A percentile compares a stretch with the other conserved stretches of the same genome.
These are phyloP conservation scores for Cariama cristata DNA, from an alignment of 2,113 vertebrate genomes.

Conservation along the genomic window DNA sequence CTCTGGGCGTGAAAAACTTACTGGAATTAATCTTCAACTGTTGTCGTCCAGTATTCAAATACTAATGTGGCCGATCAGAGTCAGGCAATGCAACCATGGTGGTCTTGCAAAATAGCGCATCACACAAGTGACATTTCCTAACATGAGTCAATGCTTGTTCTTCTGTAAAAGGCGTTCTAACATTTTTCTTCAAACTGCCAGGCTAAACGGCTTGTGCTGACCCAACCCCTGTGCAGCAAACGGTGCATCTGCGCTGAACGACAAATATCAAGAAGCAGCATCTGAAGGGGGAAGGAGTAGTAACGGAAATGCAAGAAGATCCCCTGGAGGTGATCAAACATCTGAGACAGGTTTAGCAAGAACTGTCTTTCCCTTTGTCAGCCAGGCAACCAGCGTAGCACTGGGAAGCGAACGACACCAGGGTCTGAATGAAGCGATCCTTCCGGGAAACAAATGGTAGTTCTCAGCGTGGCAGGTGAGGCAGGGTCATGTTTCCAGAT, in stretches of 20 bases:
- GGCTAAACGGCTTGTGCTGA: neutral
- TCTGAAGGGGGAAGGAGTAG: neutral
- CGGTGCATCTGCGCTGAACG: accelerated
- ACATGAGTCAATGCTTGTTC: neutral
- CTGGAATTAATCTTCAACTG: slow-evolving; percentile 40
- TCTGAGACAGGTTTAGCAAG: neutral
- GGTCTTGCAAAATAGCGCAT: neutral
- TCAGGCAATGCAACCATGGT: neutral
- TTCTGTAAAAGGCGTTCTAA: neutral
- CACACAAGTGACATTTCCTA: neutral
- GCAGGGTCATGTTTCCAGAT: neutral
- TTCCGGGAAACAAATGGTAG: neutral
- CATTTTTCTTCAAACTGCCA: neutral
- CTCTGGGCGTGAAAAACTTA: neutral
- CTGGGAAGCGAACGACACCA: neutral
- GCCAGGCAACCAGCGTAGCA: neutral
- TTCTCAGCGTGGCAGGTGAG: neutral
- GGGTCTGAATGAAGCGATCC: neutral
- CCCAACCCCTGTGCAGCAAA: neutral
- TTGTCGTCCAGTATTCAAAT: slow-evolving; percentile 32
- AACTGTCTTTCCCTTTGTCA: neutral
- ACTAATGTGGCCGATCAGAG: slow-evolving; percentile 25
- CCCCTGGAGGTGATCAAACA: neutral
- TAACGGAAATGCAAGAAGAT: neutral
- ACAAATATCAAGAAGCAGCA: neutral